phyloP scores from a whole-genome alignment of 2,888 invertebrate genomes.

The Rhimphoctona megacephalus region DNA sequence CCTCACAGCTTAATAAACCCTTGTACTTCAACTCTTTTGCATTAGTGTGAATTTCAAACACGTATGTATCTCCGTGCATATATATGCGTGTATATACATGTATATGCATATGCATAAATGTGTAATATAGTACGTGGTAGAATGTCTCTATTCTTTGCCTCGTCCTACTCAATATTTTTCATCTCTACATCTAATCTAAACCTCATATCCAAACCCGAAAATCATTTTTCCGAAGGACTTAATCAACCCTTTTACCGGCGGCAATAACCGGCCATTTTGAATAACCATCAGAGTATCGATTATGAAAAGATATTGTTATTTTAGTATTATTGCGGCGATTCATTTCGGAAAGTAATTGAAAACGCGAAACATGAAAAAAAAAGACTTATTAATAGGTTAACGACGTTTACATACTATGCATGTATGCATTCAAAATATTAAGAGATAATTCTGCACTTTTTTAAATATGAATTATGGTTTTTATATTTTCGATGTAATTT shows the following conservation, averaged over 20 bases:
- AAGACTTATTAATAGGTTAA: too few relatives aligned
- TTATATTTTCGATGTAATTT: too few relatives aligned
- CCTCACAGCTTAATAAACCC: conserved; percentile 85
- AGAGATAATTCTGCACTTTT: too few relatives aligned
- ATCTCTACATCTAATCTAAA: conserved; percentile 15
- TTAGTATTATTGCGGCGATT: background rate
- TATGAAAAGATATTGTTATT: background rate
- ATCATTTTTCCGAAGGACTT: conserved; percentile 15
- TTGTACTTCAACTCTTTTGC: conserved; percentile 70
- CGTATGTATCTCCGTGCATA: background rate
- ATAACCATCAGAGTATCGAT: background rate
- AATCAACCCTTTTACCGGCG: conserved; percentile 3
- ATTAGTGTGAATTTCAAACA: conserved; percentile 1
- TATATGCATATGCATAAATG: background rate
- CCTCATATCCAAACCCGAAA: conserved; percentile 1
- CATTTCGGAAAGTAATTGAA: background rate
- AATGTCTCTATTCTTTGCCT: conserved; percentile 50
- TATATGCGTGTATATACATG: background rate
- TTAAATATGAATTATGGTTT: too few relatives aligned
- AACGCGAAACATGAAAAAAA: background rate
- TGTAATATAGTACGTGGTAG: background rate
- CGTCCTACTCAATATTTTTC: conserved; percentile 42
- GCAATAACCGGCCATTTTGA: conserved; percentile 1
- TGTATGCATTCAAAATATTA: too few relatives aligned
- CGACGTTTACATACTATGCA: too few relatives aligned